Evolutionary conservation across 2,113 vertebrate species (phyloP), one percentile per base, ranked within the genome.

Genomic region (Trematocara stigmaticum): DNA sequence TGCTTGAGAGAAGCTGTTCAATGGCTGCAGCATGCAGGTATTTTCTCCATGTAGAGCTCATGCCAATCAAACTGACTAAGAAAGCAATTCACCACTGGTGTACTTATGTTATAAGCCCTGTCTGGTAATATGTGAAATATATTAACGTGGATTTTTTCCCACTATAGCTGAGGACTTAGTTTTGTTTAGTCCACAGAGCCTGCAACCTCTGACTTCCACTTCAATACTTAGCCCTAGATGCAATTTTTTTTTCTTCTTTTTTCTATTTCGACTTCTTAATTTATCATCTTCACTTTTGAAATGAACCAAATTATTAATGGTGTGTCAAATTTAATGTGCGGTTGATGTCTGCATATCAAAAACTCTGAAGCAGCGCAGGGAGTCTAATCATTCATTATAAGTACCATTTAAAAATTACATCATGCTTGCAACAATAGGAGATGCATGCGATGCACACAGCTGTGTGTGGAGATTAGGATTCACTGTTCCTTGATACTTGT

Each of bases 11-110:
- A 78, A 76, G 20, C 64, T 51, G 16, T 9, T 78, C 45, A 3
- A n/a, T 84, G 78, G 76, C 81, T 52, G 15, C 55, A 47, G 16
- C 45, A 45, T 52, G 45, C 66, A 93, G 89, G 89, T 93, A 88
- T 6, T 35, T 79, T 31, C 7, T 38, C 20, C 3, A n/a, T 20
- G 8, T 5, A 49, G 26, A n/a, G 9, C 23, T 76, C 42, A 49
- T 29, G 15, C 9, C 13, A 74, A 31, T 49, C 23, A 31, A 76
- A 31, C 26, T n/a, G 45, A 49, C 13, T 49, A 49, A 29, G 3
- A 49, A 49, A 76, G 10, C 26, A 49, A n/a, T 76, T 49, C 45
- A 10, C 69, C 69, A 76, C 45, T 76, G 23, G 8, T 18, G 9
- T 29, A 74, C 42, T 74, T 74, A 5, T 18, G 23, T 49, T 74